A percentile compares a stretch with the other conserved stretches of the same genome.
phyloP scores from a whole-genome alignment of 2,888 invertebrate genomes.

The Agrilus mali region DNA sequence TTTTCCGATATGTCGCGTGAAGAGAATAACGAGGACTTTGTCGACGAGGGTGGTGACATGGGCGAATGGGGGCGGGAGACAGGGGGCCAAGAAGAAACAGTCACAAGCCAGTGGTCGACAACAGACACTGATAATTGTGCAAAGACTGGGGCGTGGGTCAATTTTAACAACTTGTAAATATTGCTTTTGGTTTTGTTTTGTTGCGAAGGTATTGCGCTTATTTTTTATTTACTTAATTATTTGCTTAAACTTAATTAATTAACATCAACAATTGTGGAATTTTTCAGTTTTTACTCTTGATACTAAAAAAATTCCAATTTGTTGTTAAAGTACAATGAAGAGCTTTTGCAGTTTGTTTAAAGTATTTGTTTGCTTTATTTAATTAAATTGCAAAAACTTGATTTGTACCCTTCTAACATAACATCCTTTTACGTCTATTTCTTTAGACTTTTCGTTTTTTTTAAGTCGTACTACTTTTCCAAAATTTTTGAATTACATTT shows the following conservation, averaged over 20 bases:
- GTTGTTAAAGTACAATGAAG: too few species aligned
- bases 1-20: too few species aligned
- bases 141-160: constrained; percentile 32
- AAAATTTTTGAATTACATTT: too few species aligned
- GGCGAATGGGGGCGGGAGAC: not conserved
- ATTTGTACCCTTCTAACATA: too few species aligned
- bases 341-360: too few species aligned
- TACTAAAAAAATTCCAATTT: too few species aligned
- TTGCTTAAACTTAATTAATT: constrained; percentile 7
- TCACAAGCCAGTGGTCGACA: constrained; percentile 9
- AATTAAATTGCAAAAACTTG: too few species aligned
- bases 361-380: too few species aligned
- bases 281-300: constrained; percentile 12
- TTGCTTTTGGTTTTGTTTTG: constrained; percentile 27
- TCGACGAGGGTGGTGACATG: not conserved
- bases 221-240: constrained; percentile 6
- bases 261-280: constrained; percentile 2
- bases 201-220: constrained; percentile 19
- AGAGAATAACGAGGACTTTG: not conserved
- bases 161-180: constrained; percentile 37
- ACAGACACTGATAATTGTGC: constrained; percentile 10
- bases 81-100: constrained; percentile 2
- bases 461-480: too few species aligned
- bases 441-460: too few species aligned
- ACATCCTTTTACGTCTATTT: too few species aligned